These are phyloP conservation scores for Coleophora flavipennella DNA, from an alignment of 2,888 invertebrate species.

Conservation along the genomic window DNA sequence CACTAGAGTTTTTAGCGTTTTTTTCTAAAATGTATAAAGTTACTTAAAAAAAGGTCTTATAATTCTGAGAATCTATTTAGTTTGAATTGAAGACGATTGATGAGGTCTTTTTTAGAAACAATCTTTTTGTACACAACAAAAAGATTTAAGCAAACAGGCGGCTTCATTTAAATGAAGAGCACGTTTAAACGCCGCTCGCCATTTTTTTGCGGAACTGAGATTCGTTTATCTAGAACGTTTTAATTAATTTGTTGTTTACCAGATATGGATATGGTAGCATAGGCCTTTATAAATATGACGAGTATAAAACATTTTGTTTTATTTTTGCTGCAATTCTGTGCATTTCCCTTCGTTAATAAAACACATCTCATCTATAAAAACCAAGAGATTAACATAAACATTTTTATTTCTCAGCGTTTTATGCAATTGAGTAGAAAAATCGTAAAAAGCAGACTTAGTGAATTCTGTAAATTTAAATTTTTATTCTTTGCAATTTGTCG, in stretches of 20 bases:
- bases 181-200: slow-evolving; percentile 28
- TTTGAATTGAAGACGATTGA: no score
- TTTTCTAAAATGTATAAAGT: no score
- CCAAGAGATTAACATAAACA: no score
- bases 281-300: slow-evolving; percentile 26
- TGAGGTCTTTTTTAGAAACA: no score
- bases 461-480: slow-evolving; percentile 36
- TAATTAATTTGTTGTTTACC: slow-evolving; percentile 42
- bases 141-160: slow-evolving; percentile 18
- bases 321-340: slow-evolving; percentile 3
- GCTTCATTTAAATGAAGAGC: slow-evolving; percentile 24
- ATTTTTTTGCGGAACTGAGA: slow-evolving; percentile 23
- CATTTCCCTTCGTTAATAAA: no score
- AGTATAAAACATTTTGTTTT: slow-evolving; percentile 29
- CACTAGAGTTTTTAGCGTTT: no score
- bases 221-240: slow-evolving; percentile 39
- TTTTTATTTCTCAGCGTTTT: not conserved
- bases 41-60: no score
- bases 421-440: slow-evolving; percentile 1
- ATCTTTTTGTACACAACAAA: not conserved
- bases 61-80: no score
- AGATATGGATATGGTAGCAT: slow-evolving; percentile 33
- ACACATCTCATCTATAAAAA: no score
- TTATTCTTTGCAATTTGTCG: slow-evolving; percentile 41
- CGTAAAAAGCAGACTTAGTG: no score